Evolutionary conservation across 1,140 invertebrate species (phyloP).

Genomic region (Anagrus nilaparvatae): DNA sequence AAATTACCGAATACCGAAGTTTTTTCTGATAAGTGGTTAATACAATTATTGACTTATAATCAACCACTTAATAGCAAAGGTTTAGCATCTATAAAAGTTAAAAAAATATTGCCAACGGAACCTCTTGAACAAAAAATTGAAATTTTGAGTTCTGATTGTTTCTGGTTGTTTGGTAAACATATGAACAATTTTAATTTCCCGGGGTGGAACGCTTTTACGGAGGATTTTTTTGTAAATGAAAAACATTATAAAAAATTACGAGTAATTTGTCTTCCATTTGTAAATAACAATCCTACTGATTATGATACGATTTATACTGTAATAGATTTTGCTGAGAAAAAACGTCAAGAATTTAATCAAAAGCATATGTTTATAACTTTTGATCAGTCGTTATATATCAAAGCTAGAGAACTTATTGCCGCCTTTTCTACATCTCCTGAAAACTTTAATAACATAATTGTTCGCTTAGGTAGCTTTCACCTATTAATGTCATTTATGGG

Average conservation of each 20-base stretch:
- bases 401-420: slow-evolving; percentile 19
- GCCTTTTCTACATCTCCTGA: slow-evolving; percentile 6
- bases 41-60: no score
- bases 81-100: no score
- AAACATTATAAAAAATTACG: slow-evolving; percentile 12
- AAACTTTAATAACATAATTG: slow-evolving; percentile 15
- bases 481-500: slow-evolving; percentile 22
- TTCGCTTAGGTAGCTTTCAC: slow-evolving; percentile 24
- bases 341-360: slow-evolving; percentile 14
- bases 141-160: no score
- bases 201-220: slow-evolving; percentile 26
- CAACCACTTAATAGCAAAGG: no score
- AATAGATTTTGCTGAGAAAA: slow-evolving; percentile 8
- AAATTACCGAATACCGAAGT: no score
- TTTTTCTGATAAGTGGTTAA: no score
- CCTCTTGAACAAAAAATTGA: no score
- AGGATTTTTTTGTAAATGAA: slow-evolving; percentile 15
- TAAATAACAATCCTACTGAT: slow-evolving; percentile 13
- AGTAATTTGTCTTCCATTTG: slow-evolving; percentile 17
- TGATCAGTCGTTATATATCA: slow-evolving; percentile 20
- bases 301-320: slow-evolving; percentile 18
- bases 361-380: slow-evolving; percentile 26
- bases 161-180: no score
- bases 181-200: no score
- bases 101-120: no score